Percentiles rank a stretch among this genome's conserved stretches.
phyloP scores from a whole-genome alignment of 2,797 vertebrate species.

The Hypotaenidia philippensis region DNA sequence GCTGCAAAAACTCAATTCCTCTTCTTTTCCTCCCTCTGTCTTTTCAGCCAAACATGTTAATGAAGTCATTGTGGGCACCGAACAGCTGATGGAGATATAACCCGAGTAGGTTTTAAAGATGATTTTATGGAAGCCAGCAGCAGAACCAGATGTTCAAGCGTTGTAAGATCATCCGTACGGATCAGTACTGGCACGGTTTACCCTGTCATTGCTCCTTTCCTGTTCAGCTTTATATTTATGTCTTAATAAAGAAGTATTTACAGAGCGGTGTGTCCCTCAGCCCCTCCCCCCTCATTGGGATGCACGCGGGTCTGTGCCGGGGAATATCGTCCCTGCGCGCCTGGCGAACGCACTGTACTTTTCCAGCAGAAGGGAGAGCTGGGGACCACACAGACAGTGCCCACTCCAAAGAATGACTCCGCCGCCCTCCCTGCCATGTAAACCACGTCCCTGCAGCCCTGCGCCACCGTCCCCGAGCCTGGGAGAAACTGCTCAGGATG shows the following conservation, averaged over 20 bases:
- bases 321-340: slow-evolving; percentile 37
- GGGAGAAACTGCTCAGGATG: slow-evolving; percentile 12
- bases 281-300: slow-evolving; percentile 70
- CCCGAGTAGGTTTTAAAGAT: slow-evolving; percentile 48
- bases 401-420: slow-evolving; percentile 59
- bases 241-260: slow-evolving; percentile 81
- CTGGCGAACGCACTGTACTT: slow-evolving; percentile 51
- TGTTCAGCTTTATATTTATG: slow-evolving; percentile 79
- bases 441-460: slow-evolving; percentile 21
- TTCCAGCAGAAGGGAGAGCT: slow-evolving; percentile 61
- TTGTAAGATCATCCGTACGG: slow-evolving; percentile 42
- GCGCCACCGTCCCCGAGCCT: neutral
- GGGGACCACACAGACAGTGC: slow-evolving; percentile 71
- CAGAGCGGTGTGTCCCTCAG: slow-evolving; percentile 37
- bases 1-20: slow-evolving; percentile 38
- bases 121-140: slow-evolving; percentile 66
- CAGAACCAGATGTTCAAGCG: slow-evolving; percentile 62
- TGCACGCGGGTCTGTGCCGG: slow-evolving; percentile 47
- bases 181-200: slow-evolving; percentile 58
- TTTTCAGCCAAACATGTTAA: slow-evolving; percentile 93
- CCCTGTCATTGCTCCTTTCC: slow-evolving; percentile 61
- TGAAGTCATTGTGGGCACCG: slow-evolving; percentile 95
- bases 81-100: slow-evolving; percentile 98
- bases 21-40: slow-evolving; percentile 60
- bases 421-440: slow-evolving; percentile 31